These are phyloP conservation scores for Muraenolepis orangiensis DNA, from an alignment of 2,797 vertebrate species.

Conservation along the genomic window DNA sequence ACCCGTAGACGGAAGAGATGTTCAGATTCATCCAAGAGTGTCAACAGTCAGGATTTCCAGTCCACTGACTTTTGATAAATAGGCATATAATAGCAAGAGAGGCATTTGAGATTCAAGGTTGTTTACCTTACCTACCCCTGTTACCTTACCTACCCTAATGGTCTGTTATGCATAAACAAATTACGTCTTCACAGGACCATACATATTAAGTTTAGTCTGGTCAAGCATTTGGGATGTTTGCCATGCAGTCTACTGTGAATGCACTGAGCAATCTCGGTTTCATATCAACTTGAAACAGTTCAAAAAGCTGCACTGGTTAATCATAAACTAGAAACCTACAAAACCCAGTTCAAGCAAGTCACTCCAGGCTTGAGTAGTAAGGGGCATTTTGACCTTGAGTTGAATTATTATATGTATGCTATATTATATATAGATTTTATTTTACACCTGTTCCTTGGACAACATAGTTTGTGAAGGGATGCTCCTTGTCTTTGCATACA, in stretches of 20 bases:
- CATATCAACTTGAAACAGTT: background rate
- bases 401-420: background rate
- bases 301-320: background rate
- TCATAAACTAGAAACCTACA: background rate
- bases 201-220: background rate
- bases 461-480: background rate
- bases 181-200: background rate
- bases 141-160: background rate
- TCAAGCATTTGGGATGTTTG: background rate
- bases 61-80: background rate
- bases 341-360: background rate
- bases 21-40: background rate
- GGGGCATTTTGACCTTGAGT: background rate
- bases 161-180: background rate
- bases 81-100: background rate
- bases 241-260: background rate
- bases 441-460: background rate
- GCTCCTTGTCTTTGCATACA: background rate
- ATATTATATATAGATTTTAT: background rate
- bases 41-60: background rate
- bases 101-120: background rate
- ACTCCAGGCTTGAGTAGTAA: background rate
- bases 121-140: background rate
- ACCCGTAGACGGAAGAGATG: background rate
- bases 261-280: background rate